Base-by-base conservation (phyloP, 2,888 invertebrate species). In the Nephrotoma flavescens region DNA sequence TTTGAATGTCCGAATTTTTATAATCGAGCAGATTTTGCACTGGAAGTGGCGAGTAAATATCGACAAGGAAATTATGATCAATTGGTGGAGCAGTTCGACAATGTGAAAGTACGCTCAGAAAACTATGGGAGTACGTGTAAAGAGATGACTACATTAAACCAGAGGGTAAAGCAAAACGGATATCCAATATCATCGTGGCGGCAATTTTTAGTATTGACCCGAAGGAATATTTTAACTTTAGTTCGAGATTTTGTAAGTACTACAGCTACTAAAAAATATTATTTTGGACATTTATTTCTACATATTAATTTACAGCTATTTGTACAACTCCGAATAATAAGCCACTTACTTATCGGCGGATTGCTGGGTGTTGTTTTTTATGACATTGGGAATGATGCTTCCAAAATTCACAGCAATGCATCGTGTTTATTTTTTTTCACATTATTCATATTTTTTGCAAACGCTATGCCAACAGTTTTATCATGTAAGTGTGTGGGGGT, bases 371-470 rank as follows among this genome's bases (percentile, higher is more conserved):
- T 94, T 41, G 93, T 98, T 83, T 98, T 96, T 91, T 96, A 94
- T 91, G 94, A 95, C 89, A 96, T 97, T 89, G 98, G 98, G 19
- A 93, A 94, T 87, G 96, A 98, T 89, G 97, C 96, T 0, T 93
- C 94, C 86, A 94, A 96, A 90, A 94, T 95, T 15, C 92, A 95
- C 88, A 95, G 97, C 90, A 99, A 98, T 90, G 96, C 95, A 88
- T 97, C 97, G 90, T 96, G 96, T 90, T 92, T 98, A 83, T 97
- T 97, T 92, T 98, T 97, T 92, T 95, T 96, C 88, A 94, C 97
- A 86, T 95, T 98, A 93, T 98, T 98, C 92, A 93, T 98, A 86
- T 97, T 98, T 95, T 96, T 97, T 90, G 97, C 97, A 12, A 96
- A 98, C 6, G 96, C 97, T 89, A 98, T 97, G 93, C 95, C 97